Evolutionary conservation across 2,888 invertebrate genomes (phyloP).

Genomic region (Diplolepis rosae): DNA sequence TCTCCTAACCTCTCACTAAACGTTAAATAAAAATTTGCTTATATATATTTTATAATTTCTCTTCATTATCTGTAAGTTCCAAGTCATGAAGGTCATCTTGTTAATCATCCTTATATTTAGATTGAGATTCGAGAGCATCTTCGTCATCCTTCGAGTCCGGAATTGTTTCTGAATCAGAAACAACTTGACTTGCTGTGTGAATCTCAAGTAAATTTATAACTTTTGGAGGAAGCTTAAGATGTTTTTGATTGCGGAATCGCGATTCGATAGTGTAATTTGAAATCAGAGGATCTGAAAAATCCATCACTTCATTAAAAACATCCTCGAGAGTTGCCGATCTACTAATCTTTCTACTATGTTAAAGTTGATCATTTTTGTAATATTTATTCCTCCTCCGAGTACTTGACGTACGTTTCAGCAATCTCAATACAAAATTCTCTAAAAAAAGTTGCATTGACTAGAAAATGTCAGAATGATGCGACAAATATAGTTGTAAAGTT

Average conservation of each 20-base stretch:
- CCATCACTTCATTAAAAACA: background rate
- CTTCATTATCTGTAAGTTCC: too few species aligned
- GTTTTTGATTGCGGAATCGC: background rate
- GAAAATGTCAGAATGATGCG: background rate
- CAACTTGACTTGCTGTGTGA: too few species aligned
- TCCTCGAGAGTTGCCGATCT: background rate
- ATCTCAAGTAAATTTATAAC: too few species aligned
- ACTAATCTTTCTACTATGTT: background rate
- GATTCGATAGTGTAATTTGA: background rate
- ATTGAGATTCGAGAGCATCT: too few species aligned
- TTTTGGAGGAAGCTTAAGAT: background rate
- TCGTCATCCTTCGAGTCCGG: too few species aligned
- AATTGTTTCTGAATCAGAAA: too few species aligned
- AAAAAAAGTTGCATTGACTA: background rate
- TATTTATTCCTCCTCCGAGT: background rate
- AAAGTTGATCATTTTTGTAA: background rate
- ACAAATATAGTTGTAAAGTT: conserved; percentile 24
- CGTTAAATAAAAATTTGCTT: too few species aligned
- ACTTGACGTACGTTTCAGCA: background rate
- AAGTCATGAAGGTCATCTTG: too few species aligned
- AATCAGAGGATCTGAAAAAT: background rate
- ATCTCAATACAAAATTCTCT: conserved; percentile 9
- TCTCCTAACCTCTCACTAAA: too few species aligned
- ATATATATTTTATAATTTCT: too few species aligned
- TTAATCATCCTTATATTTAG: too few species aligned